Conservation (phyloP, 2,797 vertebrate genomes). For the Hemitrygon akajei region DNA sequence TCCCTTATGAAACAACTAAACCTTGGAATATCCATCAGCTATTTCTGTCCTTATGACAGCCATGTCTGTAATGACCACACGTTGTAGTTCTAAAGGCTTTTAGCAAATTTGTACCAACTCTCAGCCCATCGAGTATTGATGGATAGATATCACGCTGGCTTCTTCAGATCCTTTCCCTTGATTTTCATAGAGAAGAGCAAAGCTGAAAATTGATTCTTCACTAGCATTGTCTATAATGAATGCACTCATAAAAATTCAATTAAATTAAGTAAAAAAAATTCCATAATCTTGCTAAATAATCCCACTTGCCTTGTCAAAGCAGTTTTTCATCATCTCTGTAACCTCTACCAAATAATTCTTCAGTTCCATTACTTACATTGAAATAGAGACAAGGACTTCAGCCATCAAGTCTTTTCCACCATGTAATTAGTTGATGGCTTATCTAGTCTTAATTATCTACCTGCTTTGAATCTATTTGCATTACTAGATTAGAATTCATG, state of each 20-base stretch:
- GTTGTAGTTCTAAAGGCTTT: background rate
- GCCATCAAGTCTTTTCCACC: background rate
- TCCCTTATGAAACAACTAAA: too few species aligned
- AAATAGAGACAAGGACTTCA: background rate
- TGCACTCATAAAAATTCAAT: background rate
- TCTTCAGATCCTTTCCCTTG: background rate
- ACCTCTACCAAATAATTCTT: background rate
- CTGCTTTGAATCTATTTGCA: background rate
- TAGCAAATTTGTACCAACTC: background rate
- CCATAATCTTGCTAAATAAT: background rate
- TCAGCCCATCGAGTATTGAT: background rate
- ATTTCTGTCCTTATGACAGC: too few species aligned
- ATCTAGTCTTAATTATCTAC: background rate
- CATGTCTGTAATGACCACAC: too few species aligned
- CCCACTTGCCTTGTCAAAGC: background rate
- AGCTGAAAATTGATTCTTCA: background rate
- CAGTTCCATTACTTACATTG: background rate
- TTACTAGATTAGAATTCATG: conserved; percentile 2
- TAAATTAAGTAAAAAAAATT: background rate
- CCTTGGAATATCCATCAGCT: too few species aligned
- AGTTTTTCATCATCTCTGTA: background rate
- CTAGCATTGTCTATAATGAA: too few species aligned
- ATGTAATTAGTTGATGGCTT: background rate
- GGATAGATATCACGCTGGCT: background rate
- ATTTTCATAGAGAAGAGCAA: background rate